Conservation (phyloP, 2,888 invertebrate species). For the Torymus texanus region DNA sequence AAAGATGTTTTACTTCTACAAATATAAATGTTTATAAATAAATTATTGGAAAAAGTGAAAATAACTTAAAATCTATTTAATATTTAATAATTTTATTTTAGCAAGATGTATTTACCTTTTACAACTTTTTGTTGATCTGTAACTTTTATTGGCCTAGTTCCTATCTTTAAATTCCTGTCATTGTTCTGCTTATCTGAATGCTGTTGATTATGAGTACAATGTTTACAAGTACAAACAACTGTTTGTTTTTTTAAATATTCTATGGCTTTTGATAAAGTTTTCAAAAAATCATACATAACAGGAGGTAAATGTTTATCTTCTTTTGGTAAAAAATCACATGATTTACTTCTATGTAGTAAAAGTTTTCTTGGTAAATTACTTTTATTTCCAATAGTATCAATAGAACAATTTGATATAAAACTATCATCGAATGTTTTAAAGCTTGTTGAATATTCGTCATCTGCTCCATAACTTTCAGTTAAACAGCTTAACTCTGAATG, state of each 20-base stretch:
- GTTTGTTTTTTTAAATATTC: constrained; percentile 48
- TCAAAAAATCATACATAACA: constrained; percentile 53
- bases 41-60: not conserved
- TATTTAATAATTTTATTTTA: constrained; percentile 3
- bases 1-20: constrained; percentile 10
- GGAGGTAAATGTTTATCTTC: constrained; percentile 55
- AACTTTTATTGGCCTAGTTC: not conserved
- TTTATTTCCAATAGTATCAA: constrained; percentile 6
- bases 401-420: constrained; percentile 26
- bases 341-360: constrained; percentile 44
- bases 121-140: not conserved
- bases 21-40: constrained; percentile 1
- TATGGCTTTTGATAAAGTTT: constrained; percentile 53
- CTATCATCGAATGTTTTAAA: constrained; percentile 52
- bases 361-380: constrained; percentile 3
- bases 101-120: constrained; percentile 25
- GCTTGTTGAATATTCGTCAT: constrained; percentile 49
- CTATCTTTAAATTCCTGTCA: constrained; percentile 5
- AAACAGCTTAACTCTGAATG: constrained; percentile 37
- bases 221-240: constrained; percentile 49
- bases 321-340: constrained; percentile 54
- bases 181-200: constrained; percentile 32
- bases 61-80: not conserved
- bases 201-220: not conserved
- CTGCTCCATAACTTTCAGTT: constrained; percentile 43